phyloP scores from a whole-genome alignment of 2,888 invertebrate species.

The Andricus curvator region DNA sequence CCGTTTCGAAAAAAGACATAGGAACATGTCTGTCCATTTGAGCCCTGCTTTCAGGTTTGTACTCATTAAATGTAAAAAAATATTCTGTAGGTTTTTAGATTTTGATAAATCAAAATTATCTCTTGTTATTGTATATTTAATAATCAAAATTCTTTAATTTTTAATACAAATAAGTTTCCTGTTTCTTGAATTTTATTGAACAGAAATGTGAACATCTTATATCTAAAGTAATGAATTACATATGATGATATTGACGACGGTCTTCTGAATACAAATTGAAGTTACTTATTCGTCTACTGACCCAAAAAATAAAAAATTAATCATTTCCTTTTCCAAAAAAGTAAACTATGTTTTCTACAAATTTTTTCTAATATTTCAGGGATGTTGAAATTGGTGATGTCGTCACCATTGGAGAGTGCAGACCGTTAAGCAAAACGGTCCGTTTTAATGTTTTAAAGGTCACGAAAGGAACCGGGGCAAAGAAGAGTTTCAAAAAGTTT shows the following conservation, averaged over 20 bases:
- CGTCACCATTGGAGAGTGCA: constrained; percentile 98
- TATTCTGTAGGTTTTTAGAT: not conserved
- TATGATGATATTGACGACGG: constrained; percentile 89
- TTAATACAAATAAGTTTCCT: no score
- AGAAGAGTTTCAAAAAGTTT: constrained; percentile 98
- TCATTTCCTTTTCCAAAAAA: constrained; percentile 30
- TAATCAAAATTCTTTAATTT: no score
- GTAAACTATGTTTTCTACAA: constrained; percentile 13
- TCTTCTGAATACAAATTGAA: constrained; percentile 83
- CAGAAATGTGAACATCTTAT: not conserved
- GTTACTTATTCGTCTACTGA: constrained; percentile 71
- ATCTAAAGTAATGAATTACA: constrained; percentile 40
- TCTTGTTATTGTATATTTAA: no score
- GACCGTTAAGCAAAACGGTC: constrained; percentile 97
- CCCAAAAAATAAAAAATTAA: constrained; percentile 37
- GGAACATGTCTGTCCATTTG: constrained; percentile 98
- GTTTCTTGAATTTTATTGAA: no score
- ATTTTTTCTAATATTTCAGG: constrained; percentile 82
- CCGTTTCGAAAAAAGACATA: constrained; percentile 99
- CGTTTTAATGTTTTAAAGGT: constrained; percentile 99
- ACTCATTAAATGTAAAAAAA: not conserved
- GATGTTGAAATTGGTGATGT: constrained; percentile 98
- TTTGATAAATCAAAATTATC: no score
- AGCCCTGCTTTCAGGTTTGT: constrained; percentile 97
- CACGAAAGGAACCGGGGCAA: constrained; percentile 93